Evolutionary conservation across 2,113 vertebrate species (phyloP).

Genomic region (Eulemur macaco): DNA sequence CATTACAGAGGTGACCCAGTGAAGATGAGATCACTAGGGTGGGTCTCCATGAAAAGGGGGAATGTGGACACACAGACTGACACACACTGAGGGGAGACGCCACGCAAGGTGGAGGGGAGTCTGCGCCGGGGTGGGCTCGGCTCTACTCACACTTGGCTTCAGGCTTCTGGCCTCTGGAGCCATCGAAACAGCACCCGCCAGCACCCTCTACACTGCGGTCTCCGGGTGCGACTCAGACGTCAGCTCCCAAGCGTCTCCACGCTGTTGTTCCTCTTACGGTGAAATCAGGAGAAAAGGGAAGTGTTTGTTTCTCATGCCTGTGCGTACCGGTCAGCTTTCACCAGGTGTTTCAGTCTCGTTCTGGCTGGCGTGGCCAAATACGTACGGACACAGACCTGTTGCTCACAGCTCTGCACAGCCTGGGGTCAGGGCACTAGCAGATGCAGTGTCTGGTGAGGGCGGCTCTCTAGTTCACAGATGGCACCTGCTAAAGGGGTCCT

Average conservation of each 20-base stretch:
- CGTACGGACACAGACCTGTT: not conserved
- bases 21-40: not conserved
- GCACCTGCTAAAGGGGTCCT: not conserved
- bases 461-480: not conserved
- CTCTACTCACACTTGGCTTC: not conserved
- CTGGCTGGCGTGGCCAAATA: not conserved
- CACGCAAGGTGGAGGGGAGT: no score
- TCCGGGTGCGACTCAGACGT: not conserved
- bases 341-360: not conserved
- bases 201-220: not conserved
- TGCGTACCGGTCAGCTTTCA: not conserved
- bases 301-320: not conserved
- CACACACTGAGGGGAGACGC: no score
- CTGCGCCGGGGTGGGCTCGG: no score
- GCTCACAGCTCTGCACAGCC: not conserved
- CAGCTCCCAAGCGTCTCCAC: not conserved
- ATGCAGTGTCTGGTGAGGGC: not conserved
- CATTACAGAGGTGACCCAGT: not conserved
- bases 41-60: not conserved
- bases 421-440: not conserved
- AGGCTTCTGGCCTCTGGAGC: not conserved
- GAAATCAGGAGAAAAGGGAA: not conserved
- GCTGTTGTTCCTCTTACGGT: not conserved
- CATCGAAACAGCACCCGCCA: no score
- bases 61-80: not conserved